A percentile compares a stretch with the other conserved stretches of the same genome.
Conservation (phyloP, 53 echinoderm and acorn worm genomes). For the Paracentrotus lividus region DNA sequence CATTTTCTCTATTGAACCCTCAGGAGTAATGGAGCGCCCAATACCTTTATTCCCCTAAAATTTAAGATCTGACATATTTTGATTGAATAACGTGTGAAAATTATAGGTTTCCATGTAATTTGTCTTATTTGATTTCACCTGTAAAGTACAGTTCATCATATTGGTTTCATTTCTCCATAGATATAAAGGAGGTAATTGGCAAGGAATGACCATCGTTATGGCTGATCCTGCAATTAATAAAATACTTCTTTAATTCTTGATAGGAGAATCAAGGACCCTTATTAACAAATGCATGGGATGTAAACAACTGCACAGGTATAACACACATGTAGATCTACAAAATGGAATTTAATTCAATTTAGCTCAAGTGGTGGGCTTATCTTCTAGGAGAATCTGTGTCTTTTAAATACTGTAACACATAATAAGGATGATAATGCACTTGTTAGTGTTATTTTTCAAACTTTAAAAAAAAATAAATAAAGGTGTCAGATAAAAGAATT, state of each 20-base stretch:
- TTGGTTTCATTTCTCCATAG: background rate
- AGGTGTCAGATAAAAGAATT: background rate
- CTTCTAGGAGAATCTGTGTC: background rate
- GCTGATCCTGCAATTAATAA: background rate
- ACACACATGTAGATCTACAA: background rate
- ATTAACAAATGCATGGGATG: background rate
- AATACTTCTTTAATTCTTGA: constrained; percentile 8
- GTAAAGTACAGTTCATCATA: background rate
- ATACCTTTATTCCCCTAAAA: background rate
- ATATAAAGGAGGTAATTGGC: constrained; percentile 4
- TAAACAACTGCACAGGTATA: constrained; percentile 27
- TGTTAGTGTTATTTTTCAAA: background rate
- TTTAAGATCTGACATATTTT: constrained; percentile 56
- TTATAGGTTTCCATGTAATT: constrained; percentile 35
- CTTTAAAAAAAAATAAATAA: background rate
- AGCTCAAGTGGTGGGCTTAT: background rate
- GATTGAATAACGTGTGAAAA: constrained; percentile 51
- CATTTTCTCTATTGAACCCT: constrained; percentile 32
- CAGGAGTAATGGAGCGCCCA: background rate
- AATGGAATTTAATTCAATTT: background rate
- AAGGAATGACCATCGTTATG: constrained; percentile 8
- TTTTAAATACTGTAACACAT: background rate
- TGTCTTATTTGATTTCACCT: constrained; percentile 45
- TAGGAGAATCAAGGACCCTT: constrained; percentile 18
- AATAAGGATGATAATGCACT: background rate